These are phyloP conservation scores for Cirrhinus molitorella DNA, from an alignment of 2,797 vertebrate species.

Conservation along the genomic window DNA sequence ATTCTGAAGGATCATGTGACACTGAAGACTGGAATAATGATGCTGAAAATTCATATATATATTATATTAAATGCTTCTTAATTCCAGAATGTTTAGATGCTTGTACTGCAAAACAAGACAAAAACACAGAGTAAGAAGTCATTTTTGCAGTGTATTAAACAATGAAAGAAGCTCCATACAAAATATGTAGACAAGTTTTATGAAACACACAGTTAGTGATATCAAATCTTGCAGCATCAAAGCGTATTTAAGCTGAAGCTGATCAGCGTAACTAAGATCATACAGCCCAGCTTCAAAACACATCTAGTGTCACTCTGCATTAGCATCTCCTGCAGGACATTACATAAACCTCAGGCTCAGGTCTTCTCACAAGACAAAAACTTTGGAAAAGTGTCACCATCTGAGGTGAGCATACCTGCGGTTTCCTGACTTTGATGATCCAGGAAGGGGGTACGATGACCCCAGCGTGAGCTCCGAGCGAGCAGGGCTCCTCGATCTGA, in stretches of 20 bases:
- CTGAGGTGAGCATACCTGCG: conserved; percentile 84
- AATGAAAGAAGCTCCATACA: conserved; percentile 38
- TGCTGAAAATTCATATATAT: too few species aligned
- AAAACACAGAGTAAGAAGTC: background rate
- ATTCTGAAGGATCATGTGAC: too few species aligned
- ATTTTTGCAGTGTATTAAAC: conserved; percentile 19
- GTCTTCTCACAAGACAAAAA: conserved; percentile 51
- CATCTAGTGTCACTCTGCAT: conserved; percentile 16
- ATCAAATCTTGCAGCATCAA: conserved; percentile 45
- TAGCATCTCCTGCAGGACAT: background rate
- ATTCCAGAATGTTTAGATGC: background rate
- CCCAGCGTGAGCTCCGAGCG: conserved; percentile 94
- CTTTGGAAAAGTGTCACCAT: background rate
- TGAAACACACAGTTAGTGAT: conserved; percentile 43
- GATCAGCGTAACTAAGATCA: conserved; percentile 6
- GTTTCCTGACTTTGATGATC: conserved; percentile 99
- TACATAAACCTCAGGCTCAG: conserved; percentile 52
- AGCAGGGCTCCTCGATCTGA: conserved; percentile 98
- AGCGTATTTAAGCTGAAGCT: conserved; percentile 43
- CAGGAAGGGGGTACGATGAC: conserved; percentile 97
- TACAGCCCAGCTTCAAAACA: conserved; percentile 46
- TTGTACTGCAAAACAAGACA: background rate
- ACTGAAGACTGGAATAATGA: too few species aligned
- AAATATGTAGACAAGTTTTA: conserved; percentile 41
- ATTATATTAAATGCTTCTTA: too few species aligned